Evolutionary conservation across 1,140 invertebrate genomes (phyloP).

Genomic region (Zaprionus ornatus): DNA sequence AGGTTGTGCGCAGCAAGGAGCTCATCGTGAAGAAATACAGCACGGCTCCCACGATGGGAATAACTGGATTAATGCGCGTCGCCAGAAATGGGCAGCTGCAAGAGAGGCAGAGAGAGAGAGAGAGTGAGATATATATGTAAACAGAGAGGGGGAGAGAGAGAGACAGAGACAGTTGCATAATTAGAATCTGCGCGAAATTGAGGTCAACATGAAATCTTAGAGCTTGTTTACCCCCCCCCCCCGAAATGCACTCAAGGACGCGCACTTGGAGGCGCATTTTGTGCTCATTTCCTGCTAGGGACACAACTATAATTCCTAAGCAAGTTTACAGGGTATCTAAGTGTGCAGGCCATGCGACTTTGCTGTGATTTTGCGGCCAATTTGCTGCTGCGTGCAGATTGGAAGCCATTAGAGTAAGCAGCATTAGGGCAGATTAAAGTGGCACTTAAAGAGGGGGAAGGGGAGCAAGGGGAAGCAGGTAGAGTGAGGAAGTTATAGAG

Average conservation of each 20-base stretch:
- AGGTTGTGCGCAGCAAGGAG: constrained; percentile 94
- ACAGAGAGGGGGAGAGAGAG: neutral
- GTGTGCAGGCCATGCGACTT: neutral
- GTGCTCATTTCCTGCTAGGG: no score
- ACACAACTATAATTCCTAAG: neutral
- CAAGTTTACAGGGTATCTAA: neutral
- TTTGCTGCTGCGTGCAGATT: neutral
- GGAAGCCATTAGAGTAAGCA: neutral
- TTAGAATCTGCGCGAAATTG: neutral
- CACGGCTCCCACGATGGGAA: constrained; percentile 93
- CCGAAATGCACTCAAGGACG: neutral
- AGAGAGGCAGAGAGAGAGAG: constrained; percentile 51
- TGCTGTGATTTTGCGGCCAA: constrained; percentile 1
- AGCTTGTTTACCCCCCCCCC: neutral
- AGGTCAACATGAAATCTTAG: neutral
- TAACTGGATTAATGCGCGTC: constrained; percentile 90
- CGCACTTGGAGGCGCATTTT: neutral
- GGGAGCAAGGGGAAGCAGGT: no score
- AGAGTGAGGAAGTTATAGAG: no score
- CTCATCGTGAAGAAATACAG: constrained; percentile 96
- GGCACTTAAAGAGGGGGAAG: neutral
- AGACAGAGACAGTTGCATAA: neutral
- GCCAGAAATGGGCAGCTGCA: constrained; percentile 95
- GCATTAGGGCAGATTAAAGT: neutral
- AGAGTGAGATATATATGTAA: neutral